Conservation (phyloP, 2,888 invertebrate species). For the Eupithecia centaureata region DNA sequence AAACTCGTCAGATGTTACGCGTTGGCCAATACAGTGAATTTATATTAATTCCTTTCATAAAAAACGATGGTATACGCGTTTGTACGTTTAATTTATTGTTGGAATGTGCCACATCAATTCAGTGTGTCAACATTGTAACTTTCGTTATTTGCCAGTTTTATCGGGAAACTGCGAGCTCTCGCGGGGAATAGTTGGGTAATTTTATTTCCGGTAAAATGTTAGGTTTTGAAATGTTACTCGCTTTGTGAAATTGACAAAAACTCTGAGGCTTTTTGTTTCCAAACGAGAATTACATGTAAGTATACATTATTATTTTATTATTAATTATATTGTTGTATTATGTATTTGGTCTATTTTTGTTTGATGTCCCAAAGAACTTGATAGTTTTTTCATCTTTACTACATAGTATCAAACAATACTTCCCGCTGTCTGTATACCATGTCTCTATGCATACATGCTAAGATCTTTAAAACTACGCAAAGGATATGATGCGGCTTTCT, state of each 20-base stretch:
- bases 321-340: no score
- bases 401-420: no score
- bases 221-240: conserved; percentile 5
- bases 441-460: no score
- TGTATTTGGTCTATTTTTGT: no score
- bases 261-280: not conserved
- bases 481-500: no score
- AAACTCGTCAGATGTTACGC: not conserved
- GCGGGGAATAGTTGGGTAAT: not conserved
- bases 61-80: not conserved
- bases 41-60: conserved; percentile 6
- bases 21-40: not conserved
- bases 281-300: not conserved
- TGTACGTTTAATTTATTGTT: conserved; percentile 1
- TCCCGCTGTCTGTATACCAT: no score
- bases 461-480: no score
- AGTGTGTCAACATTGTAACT: conserved; percentile 7
- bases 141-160: conserved; percentile 4
- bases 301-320: no score
- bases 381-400: no score
- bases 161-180: conserved; percentile 3
- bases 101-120: not conserved
- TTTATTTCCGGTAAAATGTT: conserved; percentile 3
- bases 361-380: no score
- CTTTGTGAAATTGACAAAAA: not conserved